A percentile compares a stretch with the other conserved stretches of the same genome.
phyloP scores from a whole-genome alignment of 1,140 invertebrate species.

The Trypoxylus dichotomus region DNA sequence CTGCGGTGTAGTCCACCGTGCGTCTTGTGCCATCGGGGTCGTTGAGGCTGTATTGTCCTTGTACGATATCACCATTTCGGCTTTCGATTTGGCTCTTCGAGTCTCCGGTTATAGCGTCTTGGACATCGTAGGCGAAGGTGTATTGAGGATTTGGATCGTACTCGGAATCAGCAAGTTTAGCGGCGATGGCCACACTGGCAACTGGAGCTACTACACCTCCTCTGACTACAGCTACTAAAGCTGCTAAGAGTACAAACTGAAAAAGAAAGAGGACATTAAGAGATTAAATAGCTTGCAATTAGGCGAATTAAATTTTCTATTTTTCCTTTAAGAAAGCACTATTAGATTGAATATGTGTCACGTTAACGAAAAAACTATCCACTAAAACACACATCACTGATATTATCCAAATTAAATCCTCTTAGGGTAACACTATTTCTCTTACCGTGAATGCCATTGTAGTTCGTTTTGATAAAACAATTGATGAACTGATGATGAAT shows the following conservation, averaged over 20 bases:
- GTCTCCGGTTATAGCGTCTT: slow-evolving; percentile 62
- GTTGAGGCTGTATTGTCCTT: slow-evolving; percentile 65
- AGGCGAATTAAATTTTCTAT: background rate
- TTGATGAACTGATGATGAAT: slow-evolving; percentile 28
- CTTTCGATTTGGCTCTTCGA: slow-evolving; percentile 62
- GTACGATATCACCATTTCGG: slow-evolving; percentile 64
- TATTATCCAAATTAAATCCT: background rate
- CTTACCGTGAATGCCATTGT: slow-evolving; percentile 28
- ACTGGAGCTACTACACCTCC: slow-evolving; percentile 34
- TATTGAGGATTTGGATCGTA: slow-evolving; percentile 62
- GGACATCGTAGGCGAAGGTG: slow-evolving; percentile 60
- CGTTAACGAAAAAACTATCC: background rate
- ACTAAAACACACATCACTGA: background rate
- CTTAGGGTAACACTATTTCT: background rate
- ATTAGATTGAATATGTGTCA: too few species aligned
- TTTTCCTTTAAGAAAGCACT: background rate
- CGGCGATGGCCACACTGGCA: slow-evolving; percentile 52
- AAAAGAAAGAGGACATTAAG: background rate
- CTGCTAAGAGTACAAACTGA: slow-evolving; percentile 13
- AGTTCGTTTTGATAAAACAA: slow-evolving; percentile 9
- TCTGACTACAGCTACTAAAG: slow-evolving; percentile 32
- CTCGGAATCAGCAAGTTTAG: slow-evolving; percentile 51
- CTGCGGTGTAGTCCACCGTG: slow-evolving; percentile 67
- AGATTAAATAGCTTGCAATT: too few species aligned
- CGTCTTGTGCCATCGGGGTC: slow-evolving; percentile 67